Evolutionary conservation across 92 coral and sea anemone genomes (phyloP).

Genomic region (Phenganax marumi): DNA sequence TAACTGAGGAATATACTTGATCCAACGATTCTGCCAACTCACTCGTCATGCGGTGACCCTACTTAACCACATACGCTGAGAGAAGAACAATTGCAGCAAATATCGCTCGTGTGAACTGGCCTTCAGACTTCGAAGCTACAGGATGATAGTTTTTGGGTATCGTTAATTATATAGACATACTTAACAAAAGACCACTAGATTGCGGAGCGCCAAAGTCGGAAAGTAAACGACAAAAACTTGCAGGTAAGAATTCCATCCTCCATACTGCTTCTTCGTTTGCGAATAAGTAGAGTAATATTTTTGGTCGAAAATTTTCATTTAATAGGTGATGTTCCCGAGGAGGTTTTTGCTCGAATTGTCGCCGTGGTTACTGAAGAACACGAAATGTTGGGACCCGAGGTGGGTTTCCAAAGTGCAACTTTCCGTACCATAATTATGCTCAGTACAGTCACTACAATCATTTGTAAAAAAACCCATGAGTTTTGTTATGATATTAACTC

Average conservation of each 20-base stretch:
- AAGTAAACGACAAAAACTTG: slow-evolving; percentile 69
- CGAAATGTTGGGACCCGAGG: slow-evolving; percentile 98
- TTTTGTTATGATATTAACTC: too few relatives aligned
- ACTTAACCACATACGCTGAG: too few relatives aligned
- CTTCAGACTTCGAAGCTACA: too few relatives aligned
- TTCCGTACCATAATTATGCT: too few relatives aligned
- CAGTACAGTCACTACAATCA: too few relatives aligned
- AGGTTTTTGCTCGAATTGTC: slow-evolving; percentile 78
- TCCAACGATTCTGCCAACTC: too few relatives aligned
- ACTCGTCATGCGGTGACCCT: too few relatives aligned
- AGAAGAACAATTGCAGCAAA: too few relatives aligned
- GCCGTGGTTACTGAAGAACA: slow-evolving; percentile 77
- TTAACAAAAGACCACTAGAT: slow-evolving; percentile 38
- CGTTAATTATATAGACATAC: slow-evolving; percentile 1
- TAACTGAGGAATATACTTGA: too few relatives aligned
- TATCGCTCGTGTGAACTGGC: too few relatives aligned
- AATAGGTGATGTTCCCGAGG: slow-evolving; percentile 84
- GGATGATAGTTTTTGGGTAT: neutral
- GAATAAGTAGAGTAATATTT: neutral
- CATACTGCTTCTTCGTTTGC: neutral
- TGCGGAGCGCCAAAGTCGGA: slow-evolving; percentile 29
- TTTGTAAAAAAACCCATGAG: too few relatives aligned
- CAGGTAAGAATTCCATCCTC: slow-evolving; percentile 57
- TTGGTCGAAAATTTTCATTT: neutral
- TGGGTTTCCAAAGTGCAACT: slow-evolving; percentile 6